Evolutionary conservation across 1,140 invertebrate species (phyloP), one percentile per base, ranked within the genome.

Genomic region (Apis laboriosa): DNA sequence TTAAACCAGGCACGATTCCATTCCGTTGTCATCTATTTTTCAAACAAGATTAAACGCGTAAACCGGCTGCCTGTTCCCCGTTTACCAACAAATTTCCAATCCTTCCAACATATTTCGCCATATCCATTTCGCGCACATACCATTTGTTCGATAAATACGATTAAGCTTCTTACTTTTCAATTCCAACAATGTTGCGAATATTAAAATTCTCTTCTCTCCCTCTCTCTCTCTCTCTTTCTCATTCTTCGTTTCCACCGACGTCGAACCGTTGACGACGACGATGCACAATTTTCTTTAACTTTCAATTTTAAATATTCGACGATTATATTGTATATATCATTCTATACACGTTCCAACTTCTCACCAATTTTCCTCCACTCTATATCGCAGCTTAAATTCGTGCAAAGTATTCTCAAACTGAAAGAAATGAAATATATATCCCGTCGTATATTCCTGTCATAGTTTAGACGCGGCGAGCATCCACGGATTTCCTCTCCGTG

Each of bases 31-130:
- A 34, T 68, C 43, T 78, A 78, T 70, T 70, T 43, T 70, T 78
- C 15, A 56, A 68, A 70, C 34, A 21, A 34, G 64, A 78, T 78
- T 67, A 28, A 70, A 70, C 34, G 64, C n/a, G 64, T 56, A 67
- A 77, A 21, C 53, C 21, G 17, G 11, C 28, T n/a, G 21, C n/a
- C 9, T 53, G 21, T n/a, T 49, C 9, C 8, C 7, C 51, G 7
- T n/a, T 51, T 55, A 28, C 8, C 51, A 21, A 56, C 53, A 77
- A 56, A 60, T 49, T 78, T 53, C 7, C 24, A 70, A 78, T 70
- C 66, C 55, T 70, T 15, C 34, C 9, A 77, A 68, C 76, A 68
- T 77, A 68, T 55, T 70, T 78, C 12, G 4, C 19, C 13, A 11
- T 0, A 15, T 5, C 4, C 63, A 9, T 56, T 49, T 28, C 51